Evolutionary conservation across 2,888 invertebrate genomes (phyloP).

Genomic region (Philhelius pedissequus): DNA sequence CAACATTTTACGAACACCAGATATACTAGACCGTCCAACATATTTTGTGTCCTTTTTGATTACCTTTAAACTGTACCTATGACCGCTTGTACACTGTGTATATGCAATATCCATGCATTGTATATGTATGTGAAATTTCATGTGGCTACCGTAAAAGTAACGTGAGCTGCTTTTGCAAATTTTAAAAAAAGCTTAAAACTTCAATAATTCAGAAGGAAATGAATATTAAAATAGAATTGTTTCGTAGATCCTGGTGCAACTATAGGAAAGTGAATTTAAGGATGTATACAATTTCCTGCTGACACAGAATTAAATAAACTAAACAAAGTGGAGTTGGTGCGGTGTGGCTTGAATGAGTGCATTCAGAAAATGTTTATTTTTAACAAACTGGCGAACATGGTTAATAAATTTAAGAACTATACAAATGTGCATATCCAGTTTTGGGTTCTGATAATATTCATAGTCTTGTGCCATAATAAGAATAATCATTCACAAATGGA

Average conservation of each 20-base stretch:
- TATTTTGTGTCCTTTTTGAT: slow-evolving; percentile 13
- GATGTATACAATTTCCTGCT: slow-evolving; percentile 44
- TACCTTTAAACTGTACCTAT: not conserved
- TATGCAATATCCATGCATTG: not conserved
- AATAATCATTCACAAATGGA: slow-evolving; percentile 73
- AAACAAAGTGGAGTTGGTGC: not conserved
- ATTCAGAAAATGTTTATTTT: slow-evolving; percentile 40
- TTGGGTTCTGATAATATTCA: slow-evolving; percentile 71
- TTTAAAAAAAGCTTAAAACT: slow-evolving; percentile 7
- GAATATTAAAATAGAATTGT: slow-evolving; percentile 28
- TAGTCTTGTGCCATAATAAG: slow-evolving; percentile 75
- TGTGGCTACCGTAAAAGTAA: slow-evolving; percentile 16
- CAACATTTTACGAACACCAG: not conserved
- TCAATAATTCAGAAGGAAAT: slow-evolving; percentile 22
- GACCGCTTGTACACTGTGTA: too few relatives aligned
- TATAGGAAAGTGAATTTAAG: not conserved
- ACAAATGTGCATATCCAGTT: slow-evolving; percentile 45
- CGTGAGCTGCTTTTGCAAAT: not conserved
- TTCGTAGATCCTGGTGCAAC: slow-evolving; percentile 28
- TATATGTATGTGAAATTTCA: slow-evolving; percentile 38
- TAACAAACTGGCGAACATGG: slow-evolving; percentile 51
- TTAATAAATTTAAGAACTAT: slow-evolving; percentile 28
- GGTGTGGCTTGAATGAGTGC: slow-evolving; percentile 51
- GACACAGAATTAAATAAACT: slow-evolving; percentile 24
- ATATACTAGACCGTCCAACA: not conserved